These are phyloP conservation scores for Diadegma fenestrale DNA, from an alignment of 2,888 invertebrate species.

Conservation along the genomic window DNA sequence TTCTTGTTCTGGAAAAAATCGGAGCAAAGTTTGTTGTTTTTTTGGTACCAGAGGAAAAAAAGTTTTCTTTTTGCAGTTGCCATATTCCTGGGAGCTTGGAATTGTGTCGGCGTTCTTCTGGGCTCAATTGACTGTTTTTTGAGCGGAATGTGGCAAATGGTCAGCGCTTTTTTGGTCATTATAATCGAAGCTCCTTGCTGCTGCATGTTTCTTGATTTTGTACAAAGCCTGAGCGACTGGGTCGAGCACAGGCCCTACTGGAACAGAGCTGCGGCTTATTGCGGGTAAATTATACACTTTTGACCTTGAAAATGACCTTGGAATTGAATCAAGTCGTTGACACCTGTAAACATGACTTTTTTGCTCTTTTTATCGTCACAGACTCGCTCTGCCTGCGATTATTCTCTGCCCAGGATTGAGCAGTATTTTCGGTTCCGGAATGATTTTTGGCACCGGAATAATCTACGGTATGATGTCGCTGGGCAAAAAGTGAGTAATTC, in stretches of 20 bases:
- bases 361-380: constrained; percentile 83
- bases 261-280: constrained; percentile 95
- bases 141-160: constrained; percentile 94
- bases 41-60: background rate
- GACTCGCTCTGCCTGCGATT: constrained; percentile 92
- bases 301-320: background rate
- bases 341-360: background rate
- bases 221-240: constrained; percentile 93
- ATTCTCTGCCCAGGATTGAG: constrained; percentile 91
- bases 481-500: constrained; percentile 95
- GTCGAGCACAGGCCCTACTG: constrained; percentile 94
- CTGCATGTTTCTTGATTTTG: constrained; percentile 98
- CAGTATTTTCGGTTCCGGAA: constrained; percentile 94
- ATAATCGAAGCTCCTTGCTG: constrained; percentile 98
- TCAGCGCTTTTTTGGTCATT: constrained; percentile 94
- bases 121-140: constrained; percentile 89
- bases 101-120: constrained; percentile 89
- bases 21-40: background rate
- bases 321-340: background rate
- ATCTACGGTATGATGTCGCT: constrained; percentile 97
- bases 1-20: background rate
- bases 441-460: constrained; percentile 95
- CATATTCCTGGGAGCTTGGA: constrained; percentile 92
- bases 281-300: constrained; percentile 88
- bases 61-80: constrained; percentile 89